Evolutionary conservation across 2,888 invertebrate species (phyloP), one percentile per base, ranked within the genome.

Genomic region (Unio delphinus): DNA sequence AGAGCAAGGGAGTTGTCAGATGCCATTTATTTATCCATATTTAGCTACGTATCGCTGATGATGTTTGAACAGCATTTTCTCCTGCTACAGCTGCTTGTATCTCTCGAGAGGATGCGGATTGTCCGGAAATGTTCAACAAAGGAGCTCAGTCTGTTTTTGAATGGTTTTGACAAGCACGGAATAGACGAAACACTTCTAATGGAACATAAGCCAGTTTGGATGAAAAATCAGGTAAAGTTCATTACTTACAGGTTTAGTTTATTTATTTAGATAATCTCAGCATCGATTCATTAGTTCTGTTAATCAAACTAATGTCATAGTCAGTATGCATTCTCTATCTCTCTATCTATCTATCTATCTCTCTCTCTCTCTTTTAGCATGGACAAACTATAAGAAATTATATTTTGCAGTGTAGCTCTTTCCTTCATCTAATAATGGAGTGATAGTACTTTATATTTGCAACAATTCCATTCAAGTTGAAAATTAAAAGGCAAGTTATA

Each of bases 121-220:
- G 70, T 72, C n/a, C 78, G 81, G 60, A 82, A 86, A 61, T 83
- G 87, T 20, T 84, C 85, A 54, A 78, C 73, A 61, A 83, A 86
- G 74, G 89, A 89, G 67, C 78, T 88, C 18, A 84, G 83, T 55
- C 73, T 89, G 56, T 89, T 88, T 76, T 81, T 89, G 45, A 87
- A 88, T 72, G 89, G 87, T 26, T 84, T 88, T 70, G 84, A 87
- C 64, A 85, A 86, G 59, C 79, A 80, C 20, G 84, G 84, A 1
- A 64, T 86, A 8, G 83, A 84, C 62, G 84, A 85, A 64, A 67
- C 72, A 1, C 68, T 80, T n/a, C 65, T 84, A n/a, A 68, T 83
- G 72, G 85, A 85, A 54, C 78, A 84, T 59, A 88, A 86, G 70
- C 88, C 88, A 54, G 67, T 67, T 6, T 89, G 89, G 88, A 81